These are phyloP conservation scores for Probosciger aterrimus DNA, from an alignment of 2,113 vertebrate species.

Conservation along the genomic window DNA sequence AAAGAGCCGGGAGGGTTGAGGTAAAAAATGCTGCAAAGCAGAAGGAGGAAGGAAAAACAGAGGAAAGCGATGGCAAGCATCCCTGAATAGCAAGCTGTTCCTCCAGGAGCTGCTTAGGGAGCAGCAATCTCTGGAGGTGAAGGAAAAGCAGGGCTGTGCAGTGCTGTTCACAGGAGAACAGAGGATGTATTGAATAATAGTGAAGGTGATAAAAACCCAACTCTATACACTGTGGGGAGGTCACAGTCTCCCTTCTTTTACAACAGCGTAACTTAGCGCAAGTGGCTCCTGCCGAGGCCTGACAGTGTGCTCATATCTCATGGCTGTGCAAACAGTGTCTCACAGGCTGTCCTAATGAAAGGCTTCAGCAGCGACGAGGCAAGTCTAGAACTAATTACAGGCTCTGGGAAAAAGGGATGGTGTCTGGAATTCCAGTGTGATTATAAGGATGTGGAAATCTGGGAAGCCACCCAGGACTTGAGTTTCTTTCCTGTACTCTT, in stretches of 20 bases:
- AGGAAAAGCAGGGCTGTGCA: background rate
- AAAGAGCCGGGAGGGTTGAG: background rate
- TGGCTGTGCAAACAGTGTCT: background rate
- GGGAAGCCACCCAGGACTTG: background rate
- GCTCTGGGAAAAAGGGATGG: background rate
- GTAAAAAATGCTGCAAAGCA: background rate
- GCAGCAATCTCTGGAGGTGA: background rate
- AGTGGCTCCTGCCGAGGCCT: background rate
- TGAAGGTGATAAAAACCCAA: background rate
- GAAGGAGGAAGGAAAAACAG: background rate
- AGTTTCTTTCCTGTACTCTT: background rate
- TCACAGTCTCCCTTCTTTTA: background rate
- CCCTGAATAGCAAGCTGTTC: background rate
- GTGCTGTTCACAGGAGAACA: background rate
- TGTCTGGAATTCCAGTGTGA: background rate
- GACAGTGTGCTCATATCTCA: background rate
- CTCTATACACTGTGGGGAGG: background rate
- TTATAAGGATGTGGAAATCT: background rate
- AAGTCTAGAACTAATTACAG: background rate
- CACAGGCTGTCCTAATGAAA: background rate
- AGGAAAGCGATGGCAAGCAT: rapidly evolving
- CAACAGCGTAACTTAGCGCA: background rate
- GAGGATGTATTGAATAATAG: background rate
- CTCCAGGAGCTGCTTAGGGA: background rate
- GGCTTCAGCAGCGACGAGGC: background rate